Evolutionary conservation across 2,797 vertebrate genomes (phyloP), one percentile per base, ranked within the genome.

Genomic region (Anguilla anguilla): DNA sequence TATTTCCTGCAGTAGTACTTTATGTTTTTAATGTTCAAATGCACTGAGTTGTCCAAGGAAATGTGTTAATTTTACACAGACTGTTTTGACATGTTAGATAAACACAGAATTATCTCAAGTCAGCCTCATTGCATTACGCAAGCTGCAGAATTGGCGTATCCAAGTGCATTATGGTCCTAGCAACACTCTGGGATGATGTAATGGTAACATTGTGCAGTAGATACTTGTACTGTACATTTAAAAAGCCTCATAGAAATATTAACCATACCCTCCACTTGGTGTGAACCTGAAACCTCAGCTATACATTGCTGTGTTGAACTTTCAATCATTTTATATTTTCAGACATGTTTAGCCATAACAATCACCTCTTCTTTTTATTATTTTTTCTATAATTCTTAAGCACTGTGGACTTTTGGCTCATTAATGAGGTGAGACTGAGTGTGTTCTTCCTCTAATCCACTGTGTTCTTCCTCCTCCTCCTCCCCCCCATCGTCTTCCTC

Each of bases 91-190:
- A 59, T 28, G 6, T 61, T 84, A 39, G 49, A 31, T 83, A 83
- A 83, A 83, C 79, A 25, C 5, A n/a, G 15, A 57, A 84, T 57
- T 84, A 35, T 19, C n/a, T 61, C 35, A 57, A 57, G 83, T 51
- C 22, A 28, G 25, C 1, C 81, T 31, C 67, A 53, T 25, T 28
- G 83, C 31, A 61, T 84, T 57, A 84, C 3, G n/a, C 46, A 83
- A 35, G 28, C 83, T 59, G 83, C n/a, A 84, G 31, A 84, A 61
- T 84, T 84, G 57, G 51, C 22, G 83, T 53, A 28, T 28, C 83
- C 61, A 84, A 84, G 61, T 9, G 49, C 28, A 57, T 84, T 43
- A 85, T 39, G 17, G 31, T 15, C 9, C 31, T 19, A 43, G 35
- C 19, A 5, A 64, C 39, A 31, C 1, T 55, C 39, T 19, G 28